Evolutionary conservation across 2,888 invertebrate genomes (phyloP).

Genomic region (Melanargia galathea): DNA sequence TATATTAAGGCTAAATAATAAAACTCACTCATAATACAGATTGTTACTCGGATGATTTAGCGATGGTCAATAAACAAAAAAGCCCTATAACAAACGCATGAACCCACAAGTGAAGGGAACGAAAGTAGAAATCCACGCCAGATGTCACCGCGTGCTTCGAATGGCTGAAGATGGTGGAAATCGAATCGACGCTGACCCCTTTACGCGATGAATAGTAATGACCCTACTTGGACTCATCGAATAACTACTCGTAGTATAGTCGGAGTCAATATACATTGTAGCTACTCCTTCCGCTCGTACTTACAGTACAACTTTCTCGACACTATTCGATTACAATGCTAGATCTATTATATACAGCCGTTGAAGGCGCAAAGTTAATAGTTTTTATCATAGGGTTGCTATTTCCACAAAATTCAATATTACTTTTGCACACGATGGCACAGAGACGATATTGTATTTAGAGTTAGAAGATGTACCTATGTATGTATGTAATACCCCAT

Average conservation of each 20-base stretch:
- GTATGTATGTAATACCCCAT: no score
- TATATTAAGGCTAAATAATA: no score
- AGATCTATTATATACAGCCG: no score
- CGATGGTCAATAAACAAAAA: constrained; percentile 21
- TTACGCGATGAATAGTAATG: constrained; percentile 74
- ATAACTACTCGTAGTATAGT: constrained; percentile 38
- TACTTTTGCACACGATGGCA: no score
- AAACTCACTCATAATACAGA: no score
- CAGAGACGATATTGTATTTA: no score
- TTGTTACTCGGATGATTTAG: background rate
- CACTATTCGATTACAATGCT: no score
- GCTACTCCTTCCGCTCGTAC: background rate
- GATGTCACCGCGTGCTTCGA: constrained; percentile 54
- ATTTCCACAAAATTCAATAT: no score
- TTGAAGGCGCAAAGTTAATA: no score
- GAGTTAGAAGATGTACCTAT: no score
- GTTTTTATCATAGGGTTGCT: no score
- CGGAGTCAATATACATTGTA: constrained; percentile 29
- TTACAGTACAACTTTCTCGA: background rate
- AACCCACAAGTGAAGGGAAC: constrained; percentile 40
- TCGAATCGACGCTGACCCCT: constrained; percentile 65
- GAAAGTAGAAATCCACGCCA: constrained; percentile 48
- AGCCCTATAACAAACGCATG: constrained; percentile 28
- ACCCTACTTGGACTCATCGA: constrained; percentile 62
- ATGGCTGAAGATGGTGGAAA: constrained; percentile 55